Percentiles rank a stretch among this genome's conserved stretches.
These are phyloP conservation scores for Tenrec ecaudatus DNA, from an alignment of 2,113 vertebrate species.

Conservation along the genomic window DNA sequence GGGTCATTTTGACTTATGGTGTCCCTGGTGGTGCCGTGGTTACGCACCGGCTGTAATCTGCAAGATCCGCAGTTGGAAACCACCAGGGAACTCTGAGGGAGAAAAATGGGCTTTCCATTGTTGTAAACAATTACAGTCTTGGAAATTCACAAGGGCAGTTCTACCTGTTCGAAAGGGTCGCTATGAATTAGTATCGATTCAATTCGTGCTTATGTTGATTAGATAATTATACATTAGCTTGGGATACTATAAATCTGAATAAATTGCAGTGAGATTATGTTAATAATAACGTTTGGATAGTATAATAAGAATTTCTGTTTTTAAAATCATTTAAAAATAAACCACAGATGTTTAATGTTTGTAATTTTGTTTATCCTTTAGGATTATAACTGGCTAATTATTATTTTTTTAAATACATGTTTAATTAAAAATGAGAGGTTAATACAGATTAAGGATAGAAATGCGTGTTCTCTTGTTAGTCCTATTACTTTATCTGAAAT, in stretches of 20 bases:
- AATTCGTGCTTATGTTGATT: not conserved
- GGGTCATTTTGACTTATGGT: too few relatives aligned
- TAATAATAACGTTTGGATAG: conserved; percentile 55
- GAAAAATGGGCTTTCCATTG: too few relatives aligned
- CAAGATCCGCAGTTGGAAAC: too few relatives aligned
- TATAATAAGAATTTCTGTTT: conserved; percentile 57
- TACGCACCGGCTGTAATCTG: too few relatives aligned
- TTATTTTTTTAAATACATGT: conserved; percentile 40
- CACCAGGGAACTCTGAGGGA: too few relatives aligned
- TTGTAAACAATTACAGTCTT: too few relatives aligned
- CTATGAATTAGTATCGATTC: too few relatives aligned
- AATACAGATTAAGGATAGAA: conserved; percentile 59
- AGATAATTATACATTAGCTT: not conserved
- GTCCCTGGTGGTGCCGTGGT: too few relatives aligned
- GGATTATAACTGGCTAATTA: conserved; percentile 47
- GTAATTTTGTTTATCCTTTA: conserved; percentile 65
- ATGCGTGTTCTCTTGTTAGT: not conserved
- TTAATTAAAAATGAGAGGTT: conserved; percentile 63
- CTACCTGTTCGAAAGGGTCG: too few relatives aligned
- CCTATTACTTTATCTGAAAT: conserved; percentile 48
- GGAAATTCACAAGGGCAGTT: too few relatives aligned
- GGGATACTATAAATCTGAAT: not conserved
- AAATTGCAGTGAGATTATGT: conserved; percentile 34
- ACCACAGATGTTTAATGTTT: too few relatives aligned
- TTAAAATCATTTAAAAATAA: not conserved